These are phyloP conservation scores for Turdus rufiventris DNA, from an alignment of 2,113 vertebrate species.

Conservation along the genomic window DNA sequence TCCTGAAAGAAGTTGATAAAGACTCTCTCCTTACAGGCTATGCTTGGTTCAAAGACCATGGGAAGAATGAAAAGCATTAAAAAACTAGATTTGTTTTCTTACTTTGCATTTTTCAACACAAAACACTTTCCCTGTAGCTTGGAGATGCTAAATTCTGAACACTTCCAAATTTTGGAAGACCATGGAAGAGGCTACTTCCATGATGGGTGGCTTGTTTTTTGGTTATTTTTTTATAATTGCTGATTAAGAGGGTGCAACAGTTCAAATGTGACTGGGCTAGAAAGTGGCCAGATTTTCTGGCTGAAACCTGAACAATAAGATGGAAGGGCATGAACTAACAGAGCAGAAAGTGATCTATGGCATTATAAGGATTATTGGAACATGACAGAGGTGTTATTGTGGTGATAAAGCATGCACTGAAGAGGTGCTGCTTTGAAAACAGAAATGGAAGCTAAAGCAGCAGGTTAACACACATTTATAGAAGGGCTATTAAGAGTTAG, in stretches of 20 bases:
- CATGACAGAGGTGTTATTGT: not conserved
- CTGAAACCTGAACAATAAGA: not conserved
- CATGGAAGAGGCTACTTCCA: not conserved
- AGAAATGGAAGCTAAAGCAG: not conserved
- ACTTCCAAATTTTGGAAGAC: not conserved
- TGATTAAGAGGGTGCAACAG: not conserved
- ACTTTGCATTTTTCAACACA: not conserved
- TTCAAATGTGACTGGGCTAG: not conserved
- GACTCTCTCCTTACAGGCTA: not conserved
- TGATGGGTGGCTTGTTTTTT: not conserved
- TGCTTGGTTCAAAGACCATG: not conserved
- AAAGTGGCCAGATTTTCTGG: not conserved
- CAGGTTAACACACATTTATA: not conserved
- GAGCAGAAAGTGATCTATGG: not conserved
- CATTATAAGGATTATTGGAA: not conserved
- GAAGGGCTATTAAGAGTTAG: not conserved
- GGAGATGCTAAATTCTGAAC: not conserved
- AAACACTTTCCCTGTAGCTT: not conserved
- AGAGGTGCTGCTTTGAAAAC: not conserved
- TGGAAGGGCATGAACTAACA: not conserved
- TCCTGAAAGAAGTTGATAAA: not conserved
- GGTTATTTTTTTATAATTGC: not conserved
- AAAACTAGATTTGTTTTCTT: not conserved
- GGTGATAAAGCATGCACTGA: not conserved
- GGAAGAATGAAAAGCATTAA: not conserved